A percentile compares a stretch with the other conserved stretches of the same genome.
phyloP scores from a whole-genome alignment of 2,888 invertebrate genomes.

The Ophioninae sp. region DNA sequence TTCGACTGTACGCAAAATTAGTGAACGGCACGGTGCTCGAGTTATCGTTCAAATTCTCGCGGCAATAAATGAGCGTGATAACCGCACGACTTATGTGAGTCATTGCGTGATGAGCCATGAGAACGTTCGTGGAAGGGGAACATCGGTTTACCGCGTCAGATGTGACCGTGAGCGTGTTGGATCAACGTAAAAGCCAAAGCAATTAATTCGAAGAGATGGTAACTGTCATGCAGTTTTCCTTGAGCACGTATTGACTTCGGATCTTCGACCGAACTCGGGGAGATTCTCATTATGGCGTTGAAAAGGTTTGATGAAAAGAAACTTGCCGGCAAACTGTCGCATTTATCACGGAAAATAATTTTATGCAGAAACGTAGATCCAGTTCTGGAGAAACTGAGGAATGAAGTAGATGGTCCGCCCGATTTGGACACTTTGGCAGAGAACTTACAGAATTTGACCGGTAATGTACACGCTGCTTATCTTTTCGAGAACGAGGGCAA shows the following conservation, averaged over 20 bases:
- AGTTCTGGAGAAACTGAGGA: constrained; percentile 72
- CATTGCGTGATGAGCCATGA: constrained; percentile 52
- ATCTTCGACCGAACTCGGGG: background rate
- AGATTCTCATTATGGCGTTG: constrained; percentile 42
- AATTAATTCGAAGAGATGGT: constrained; percentile 12
- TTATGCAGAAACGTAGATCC: constrained; percentile 68
- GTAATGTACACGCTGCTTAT: constrained; percentile 73
- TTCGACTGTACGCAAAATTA: background rate
- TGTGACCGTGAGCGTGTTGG: constrained; percentile 18
- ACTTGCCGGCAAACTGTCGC: background rate
- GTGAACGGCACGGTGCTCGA: background rate
- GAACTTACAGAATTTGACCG: constrained; percentile 66
- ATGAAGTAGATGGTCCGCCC: constrained; percentile 69
- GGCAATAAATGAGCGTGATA: constrained; percentile 39
- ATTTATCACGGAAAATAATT: background rate
- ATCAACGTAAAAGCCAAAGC: constrained; percentile 8
- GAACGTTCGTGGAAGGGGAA: constrained; percentile 37
- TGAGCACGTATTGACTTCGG: background rate
- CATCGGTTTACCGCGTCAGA: constrained; percentile 23
- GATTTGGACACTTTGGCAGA: constrained; percentile 68
- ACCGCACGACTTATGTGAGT: constrained; percentile 32
- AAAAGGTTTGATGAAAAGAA: constrained; percentile 51
- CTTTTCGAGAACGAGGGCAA: constrained; percentile 73
- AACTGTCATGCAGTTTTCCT: background rate
- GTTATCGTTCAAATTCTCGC: constrained; percentile 50